Evolutionary conservation across 2,797 vertebrate genomes (phyloP).

Genomic region (Cuculus canorus): DNA sequence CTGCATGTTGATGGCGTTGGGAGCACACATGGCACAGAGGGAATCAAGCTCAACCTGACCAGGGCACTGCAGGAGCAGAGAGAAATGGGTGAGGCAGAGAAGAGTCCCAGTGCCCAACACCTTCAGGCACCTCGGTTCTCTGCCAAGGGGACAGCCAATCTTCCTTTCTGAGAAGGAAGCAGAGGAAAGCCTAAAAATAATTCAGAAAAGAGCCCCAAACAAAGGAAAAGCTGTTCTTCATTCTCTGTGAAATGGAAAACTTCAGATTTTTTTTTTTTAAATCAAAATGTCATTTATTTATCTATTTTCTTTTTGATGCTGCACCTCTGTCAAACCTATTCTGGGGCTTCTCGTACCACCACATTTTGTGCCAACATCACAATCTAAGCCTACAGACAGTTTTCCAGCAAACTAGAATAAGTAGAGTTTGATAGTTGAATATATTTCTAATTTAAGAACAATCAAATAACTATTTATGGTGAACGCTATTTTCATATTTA

Average conservation of each 20-base stretch:
- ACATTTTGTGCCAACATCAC: neutral
- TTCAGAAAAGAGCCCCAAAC: neutral
- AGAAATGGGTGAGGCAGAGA: neutral
- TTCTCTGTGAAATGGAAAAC: neutral
- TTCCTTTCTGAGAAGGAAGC: neutral
- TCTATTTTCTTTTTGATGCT: neutral
- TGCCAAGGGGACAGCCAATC: neutral
- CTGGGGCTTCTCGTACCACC: neutral
- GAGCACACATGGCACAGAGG: accelerated
- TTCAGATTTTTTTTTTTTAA: neutral
- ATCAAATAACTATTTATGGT: neutral
- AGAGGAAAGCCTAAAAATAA: neutral
- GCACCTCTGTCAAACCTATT: neutral
- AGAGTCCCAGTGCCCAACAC: neutral
- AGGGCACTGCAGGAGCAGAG: neutral
- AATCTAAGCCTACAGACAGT: neutral
- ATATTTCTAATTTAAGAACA: neutral
- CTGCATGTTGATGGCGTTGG: neutral
- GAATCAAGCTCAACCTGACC: neutral
- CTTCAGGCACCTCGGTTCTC: neutral
- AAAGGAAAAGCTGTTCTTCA: neutral
- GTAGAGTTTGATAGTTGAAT: neutral
- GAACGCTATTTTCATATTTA: neutral
- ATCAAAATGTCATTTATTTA: neutral
- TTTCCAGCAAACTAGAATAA: neutral